Evolutionary conservation across 92 coral and sea anemone species (phyloP), one percentile per base, ranked within the genome.

Genomic region (Scolanthus callimorphus): DNA sequence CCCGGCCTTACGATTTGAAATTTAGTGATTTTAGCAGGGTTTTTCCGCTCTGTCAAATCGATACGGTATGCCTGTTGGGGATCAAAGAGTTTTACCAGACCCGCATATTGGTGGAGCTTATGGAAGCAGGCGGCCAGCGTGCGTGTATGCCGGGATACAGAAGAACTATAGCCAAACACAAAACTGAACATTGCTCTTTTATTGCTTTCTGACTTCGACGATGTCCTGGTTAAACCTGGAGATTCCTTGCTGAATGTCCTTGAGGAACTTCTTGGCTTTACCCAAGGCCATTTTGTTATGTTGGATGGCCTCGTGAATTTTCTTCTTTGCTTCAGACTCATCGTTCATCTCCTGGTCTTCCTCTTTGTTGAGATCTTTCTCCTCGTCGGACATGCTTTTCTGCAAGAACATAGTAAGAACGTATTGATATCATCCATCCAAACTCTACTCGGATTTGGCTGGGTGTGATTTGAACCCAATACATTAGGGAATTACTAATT

Each of bases 271-370:
- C 13, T 59, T 63, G 20, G 90, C 82, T 47, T 70, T 73, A 27
- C 65, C 62, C 19, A 83, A 20, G 4, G 90, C 86, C 9, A 63
- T 59, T 17, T 64, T 55, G 80, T 73, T 82, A 45, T 73, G 83
- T 27, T 63, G 39, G 9, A 79, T 63, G 3, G 70, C 85, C 29
- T 82, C 76, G 60, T 73, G 73, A 26, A 87, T 59, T 47, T 59
- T 76, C 49, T 72, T 74, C 44, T 69, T 72, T 22, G 86, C 90
- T 23, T 31, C 74, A 37, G 25, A 47, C 50, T 76, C 82, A 27
- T 71, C 70, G 25, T 81, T 51, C 8, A 61, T 26, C 58, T 81
- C 85, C 17, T 39, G 39, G 12, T 39, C 39, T 54, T 79, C 68
- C 29, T 78, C 82, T 3, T 51, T 24, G 51, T 55, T 59, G 30